Evolutionary conservation across 1,140 invertebrate genomes (phyloP), one percentile per base, ranked within the genome.

Genomic region (Catajapyx aquilonaris): DNA sequence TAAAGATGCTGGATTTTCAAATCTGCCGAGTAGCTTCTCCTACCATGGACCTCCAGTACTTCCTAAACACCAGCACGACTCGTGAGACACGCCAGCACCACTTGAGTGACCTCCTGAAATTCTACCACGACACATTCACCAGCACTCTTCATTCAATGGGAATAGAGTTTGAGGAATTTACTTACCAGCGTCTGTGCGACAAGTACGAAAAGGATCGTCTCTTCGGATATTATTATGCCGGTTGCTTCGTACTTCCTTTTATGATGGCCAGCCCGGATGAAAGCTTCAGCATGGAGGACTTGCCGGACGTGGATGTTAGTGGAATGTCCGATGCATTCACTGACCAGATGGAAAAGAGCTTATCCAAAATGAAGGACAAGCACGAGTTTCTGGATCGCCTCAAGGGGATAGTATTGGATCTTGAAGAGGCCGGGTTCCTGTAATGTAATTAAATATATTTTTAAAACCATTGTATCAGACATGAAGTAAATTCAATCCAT

Each of bases 1-100:
- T n/a, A n/a, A n/a, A n/a, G n/a, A 37, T 23, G 10, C n/a, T 44
- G 2, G 43, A 44, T 31, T 37, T 44, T 30, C 43, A 44, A 30
- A 10, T 34, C 2, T 20, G 20, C 2, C 18, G 41, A 31, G 37
- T 38, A 20, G 30, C 35, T 4, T 44, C 39, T n/a, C 39, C 40
- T 7, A 39, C 34, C 11, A 38, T 22, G 13, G 43, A 44, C 22
- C 22, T 44, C 13, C 37, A 21, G 18, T 41, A 44, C 33, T 31
- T 44, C 20, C 13, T 44, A 18, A 39, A 41, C 32, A 36, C 40
- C 10, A 32, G 36, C 17, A 41, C 36, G 7, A 30, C 35, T 4
- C 4, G 1, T 11, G 20, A 31, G n/a, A n/a, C n/a, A n/a, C 31
- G 43, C 34, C 10, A 30, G 11, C 20, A 31, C 1, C 31, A 40